phyloP scores from a whole-genome alignment of 2,888 invertebrate species.

The Drosophila fulvimacula region DNA sequence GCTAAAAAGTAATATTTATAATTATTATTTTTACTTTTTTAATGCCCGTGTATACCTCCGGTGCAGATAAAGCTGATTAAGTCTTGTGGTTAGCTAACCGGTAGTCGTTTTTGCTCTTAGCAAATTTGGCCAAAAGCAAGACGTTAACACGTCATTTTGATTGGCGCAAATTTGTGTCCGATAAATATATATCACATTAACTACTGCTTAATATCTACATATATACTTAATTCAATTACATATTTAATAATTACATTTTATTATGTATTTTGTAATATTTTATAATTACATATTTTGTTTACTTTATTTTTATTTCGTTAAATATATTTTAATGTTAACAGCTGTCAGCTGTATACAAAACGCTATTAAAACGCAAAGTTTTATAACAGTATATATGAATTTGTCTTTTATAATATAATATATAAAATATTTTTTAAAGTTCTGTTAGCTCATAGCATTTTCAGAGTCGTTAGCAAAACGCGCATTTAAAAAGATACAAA shows the following conservation, averaged over 20 bases:
- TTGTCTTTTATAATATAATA: neutral
- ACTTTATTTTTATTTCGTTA: neutral
- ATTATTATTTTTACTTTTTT: constrained; percentile 58
- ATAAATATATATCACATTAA: neutral
- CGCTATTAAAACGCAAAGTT: neutral
- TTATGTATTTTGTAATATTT: neutral
- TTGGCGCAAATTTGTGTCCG: neutral
- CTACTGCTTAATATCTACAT: neutral
- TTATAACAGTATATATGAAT: neutral
- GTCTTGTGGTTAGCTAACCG: constrained; percentile 27
- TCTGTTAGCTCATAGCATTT: neutral
- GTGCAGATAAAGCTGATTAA: constrained; percentile 42
- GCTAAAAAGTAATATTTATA: constrained; percentile 54
- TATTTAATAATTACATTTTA: neutral
- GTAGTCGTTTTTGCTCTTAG: neutral
- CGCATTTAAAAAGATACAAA: too few species aligned
- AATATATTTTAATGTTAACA: neutral
- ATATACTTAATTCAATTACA: neutral
- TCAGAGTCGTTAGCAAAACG: neutral
- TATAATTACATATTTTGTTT: neutral
- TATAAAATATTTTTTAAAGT: neutral
- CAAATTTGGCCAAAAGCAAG: constrained; percentile 25
- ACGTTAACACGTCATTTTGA: constrained; percentile 48
- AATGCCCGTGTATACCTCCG: constrained; percentile 15
- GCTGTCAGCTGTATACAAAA: neutral